Evolutionary conservation across 1,140 invertebrate species (phyloP), one percentile per base, ranked within the genome.

Genomic region (Sinonovacula constricta): DNA sequence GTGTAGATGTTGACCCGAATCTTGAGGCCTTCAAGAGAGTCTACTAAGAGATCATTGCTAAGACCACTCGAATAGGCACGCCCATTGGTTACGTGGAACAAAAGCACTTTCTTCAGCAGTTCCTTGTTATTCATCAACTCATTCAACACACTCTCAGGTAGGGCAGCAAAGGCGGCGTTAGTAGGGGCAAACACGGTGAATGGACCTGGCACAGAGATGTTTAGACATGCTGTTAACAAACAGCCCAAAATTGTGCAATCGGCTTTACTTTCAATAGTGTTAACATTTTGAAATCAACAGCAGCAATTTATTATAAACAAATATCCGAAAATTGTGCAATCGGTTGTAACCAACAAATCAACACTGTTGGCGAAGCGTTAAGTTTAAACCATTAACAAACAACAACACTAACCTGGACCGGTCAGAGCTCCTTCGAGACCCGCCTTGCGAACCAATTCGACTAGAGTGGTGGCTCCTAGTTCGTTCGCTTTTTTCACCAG

Each of bases 1-100:
- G n/a, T n/a, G n/a, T n/a, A n/a, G 28, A 87, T 83, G 79, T 90
- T 90, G 33, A 89, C 83, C 57, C 88, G 59, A 54, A 90, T 80
- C 7, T 81, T 78, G 14, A 66, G 76, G 63, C 30, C 66, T 28
- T 34, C 49, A 12, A 88, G 57, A 10, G 87, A 49, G 7, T 36
- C 31, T 15, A 68, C 74, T 15, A 77, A n/a, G 63, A 77, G 45
- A 18, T 77, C 39, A 45, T 77, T 77, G 0, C 36, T 28, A 0
- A 77, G 65, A 10, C 51, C 51, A 14, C 33, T 77, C 7, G 74
- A 77, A 60, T 77, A 77, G 14, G 53, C 74, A 28, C 24, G 18
- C 22, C 63, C 74, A 60, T 45, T 68, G 4, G 65, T 22, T 12
- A 77, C 74, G 34, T 77, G 74, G 30, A 77, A 77, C 51, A 36